Conservation (phyloP, 1,140 invertebrate genomes). For the Caenorhabditis elegans region WBcel235 BX284605.5:12585001-12585500, state of each 20-base stretch:
- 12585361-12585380: too few relatives aligned
- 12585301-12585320: too few relatives aligned
- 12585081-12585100: not conserved
- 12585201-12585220: not conserved
- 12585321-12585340: too few relatives aligned
- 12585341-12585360: too few relatives aligned
- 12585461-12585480: too few relatives aligned
- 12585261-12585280: too few relatives aligned
- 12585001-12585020: not conserved
- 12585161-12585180: constrained; percentile 3
- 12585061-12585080: not conserved
- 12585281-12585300: too few relatives aligned
- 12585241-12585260: not conserved
- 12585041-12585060: constrained; percentile 16
- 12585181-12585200: not conserved
- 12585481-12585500: too few relatives aligned
- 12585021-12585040: constrained; percentile 28
- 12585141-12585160: not conserved
- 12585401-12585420: too few relatives aligned
- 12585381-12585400: too few relatives aligned
- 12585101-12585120: not conserved
- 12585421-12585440: too few relatives aligned
- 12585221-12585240: not conserved
- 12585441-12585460: too few relatives aligned
- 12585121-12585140: not conserved